Evolutionary conservation across 1,140 invertebrate species (phyloP).

Genomic region (Euura saliciscinereae): DNA sequence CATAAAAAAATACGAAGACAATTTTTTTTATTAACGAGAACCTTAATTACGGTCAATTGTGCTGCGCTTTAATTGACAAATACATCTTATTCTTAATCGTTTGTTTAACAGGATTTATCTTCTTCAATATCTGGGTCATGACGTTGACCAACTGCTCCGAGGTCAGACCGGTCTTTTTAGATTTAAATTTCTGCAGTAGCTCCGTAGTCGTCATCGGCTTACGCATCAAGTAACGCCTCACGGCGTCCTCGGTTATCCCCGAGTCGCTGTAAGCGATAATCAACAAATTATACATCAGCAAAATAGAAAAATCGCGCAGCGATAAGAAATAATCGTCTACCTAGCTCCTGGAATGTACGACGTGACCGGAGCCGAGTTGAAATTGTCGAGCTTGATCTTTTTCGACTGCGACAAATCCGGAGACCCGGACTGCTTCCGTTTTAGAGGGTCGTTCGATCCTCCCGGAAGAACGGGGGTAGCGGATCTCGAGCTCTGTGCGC

Average conservation of each 20-base stretch:
- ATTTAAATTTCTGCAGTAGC: constrained; percentile 92
- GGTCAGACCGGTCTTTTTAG: constrained; percentile 89
- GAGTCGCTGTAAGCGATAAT: constrained; percentile 69
- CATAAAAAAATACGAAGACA: too few relatives aligned
- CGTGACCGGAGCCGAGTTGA: constrained; percentile 48
- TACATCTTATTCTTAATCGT: constrained; percentile 95
- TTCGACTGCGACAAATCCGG: constrained; percentile 65
- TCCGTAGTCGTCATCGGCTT: constrained; percentile 98
- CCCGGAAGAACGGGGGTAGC: constrained; percentile 63
- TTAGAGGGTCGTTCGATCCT: constrained; percentile 40
- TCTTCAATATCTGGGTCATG: constrained; percentile 93
- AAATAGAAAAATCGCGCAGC: background rate
- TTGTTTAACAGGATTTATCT: constrained; percentile 92
- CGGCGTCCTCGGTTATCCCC: constrained; percentile 92
- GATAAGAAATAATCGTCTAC: constrained; percentile 28
- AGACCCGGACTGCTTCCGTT: constrained; percentile 60
- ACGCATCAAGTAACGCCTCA: constrained; percentile 88
- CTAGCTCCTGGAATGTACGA: constrained; percentile 57
- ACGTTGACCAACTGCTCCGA: constrained; percentile 89
- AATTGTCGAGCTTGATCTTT: constrained; percentile 66
- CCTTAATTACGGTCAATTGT: constrained; percentile 30
- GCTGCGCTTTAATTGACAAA: constrained; percentile 77
- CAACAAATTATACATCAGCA: background rate
- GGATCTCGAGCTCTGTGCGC: constrained; percentile 67
- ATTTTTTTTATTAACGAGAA: too few relatives aligned